These are phyloP conservation scores for Crematogaster levior DNA, from an alignment of 2,888 invertebrate species.

Conservation along the genomic window DNA sequence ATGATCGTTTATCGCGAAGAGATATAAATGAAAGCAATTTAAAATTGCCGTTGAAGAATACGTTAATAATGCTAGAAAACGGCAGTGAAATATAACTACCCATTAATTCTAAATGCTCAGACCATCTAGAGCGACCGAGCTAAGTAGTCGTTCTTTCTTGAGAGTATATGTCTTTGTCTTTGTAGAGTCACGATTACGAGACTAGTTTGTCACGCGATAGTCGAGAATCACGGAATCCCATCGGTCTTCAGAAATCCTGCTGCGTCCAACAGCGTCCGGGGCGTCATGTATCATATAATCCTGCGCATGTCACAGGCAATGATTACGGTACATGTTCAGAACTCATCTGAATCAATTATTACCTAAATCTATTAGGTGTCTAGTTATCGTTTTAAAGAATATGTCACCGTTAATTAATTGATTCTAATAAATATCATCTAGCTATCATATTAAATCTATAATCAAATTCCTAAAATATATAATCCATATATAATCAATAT, in stretches of 20 bases:
- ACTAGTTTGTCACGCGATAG: constrained; percentile 67
- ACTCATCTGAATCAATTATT: constrained; percentile 21
- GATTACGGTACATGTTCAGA: constrained; percentile 23
- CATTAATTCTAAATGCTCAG: constrained; percentile 65
- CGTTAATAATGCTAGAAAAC: constrained; percentile 58
- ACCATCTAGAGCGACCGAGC: constrained; percentile 14
- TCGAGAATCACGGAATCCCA: constrained; percentile 62
- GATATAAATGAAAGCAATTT: constrained; percentile 42
- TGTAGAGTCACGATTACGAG: constrained; percentile 63
- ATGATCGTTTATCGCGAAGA: constrained; percentile 7
- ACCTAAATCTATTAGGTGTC: constrained; percentile 23
- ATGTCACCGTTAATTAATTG: constrained; percentile 35
- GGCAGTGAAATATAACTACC: constrained; percentile 55
- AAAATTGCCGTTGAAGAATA: constrained; percentile 48
- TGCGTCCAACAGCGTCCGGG: constrained; percentile 30
- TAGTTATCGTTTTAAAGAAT: not conserved
- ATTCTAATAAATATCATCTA: not conserved
- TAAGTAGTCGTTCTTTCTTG: constrained; percentile 67
- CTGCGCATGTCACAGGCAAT: constrained; percentile 33
- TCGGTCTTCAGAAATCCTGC: constrained; percentile 56
- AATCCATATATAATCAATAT: not conserved
- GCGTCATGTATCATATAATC: constrained; percentile 42
- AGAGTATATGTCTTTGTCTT: constrained; percentile 62
- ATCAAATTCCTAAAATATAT: not conserved
- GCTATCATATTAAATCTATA: not conserved